A percentile compares a stretch with the other conserved stretches of the same genome.
These are phyloP conservation scores for Myotis daubentonii DNA, from an alignment of 2,797 vertebrate genomes.

Conservation along the genomic window DNA sequence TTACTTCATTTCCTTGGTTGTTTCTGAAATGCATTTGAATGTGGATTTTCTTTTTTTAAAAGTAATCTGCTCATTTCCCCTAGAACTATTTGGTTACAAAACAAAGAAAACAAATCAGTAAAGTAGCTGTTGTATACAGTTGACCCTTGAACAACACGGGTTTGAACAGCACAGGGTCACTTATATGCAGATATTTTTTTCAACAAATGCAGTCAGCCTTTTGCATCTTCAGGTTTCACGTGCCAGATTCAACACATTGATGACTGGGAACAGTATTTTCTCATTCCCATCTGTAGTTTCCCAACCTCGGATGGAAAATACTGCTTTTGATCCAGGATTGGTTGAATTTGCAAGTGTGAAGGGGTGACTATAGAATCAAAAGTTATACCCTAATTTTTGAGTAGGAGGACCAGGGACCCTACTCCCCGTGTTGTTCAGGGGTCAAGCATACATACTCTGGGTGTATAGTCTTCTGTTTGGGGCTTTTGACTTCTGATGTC, in stretches of 20 bases:
- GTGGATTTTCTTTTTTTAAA: background rate
- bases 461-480: background rate
- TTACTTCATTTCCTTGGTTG: background rate
- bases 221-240: background rate
- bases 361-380: background rate
- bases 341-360: background rate
- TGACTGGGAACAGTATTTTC: background rate
- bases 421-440: background rate
- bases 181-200: background rate
- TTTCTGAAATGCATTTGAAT: conserved; percentile 14
- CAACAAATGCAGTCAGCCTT: background rate
- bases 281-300: background rate
- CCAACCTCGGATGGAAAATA: background rate
- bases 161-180: background rate
- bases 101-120: background rate
- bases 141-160: background rate
- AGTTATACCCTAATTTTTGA: background rate
- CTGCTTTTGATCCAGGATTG: background rate
- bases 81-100: background rate
- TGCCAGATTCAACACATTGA: background rate
- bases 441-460: background rate
- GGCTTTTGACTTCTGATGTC: background rate
- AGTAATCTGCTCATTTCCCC: background rate
- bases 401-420: background rate
- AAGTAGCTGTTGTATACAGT: background rate